These are phyloP conservation scores for Ethmia dodecea DNA, from an alignment of 2,888 invertebrate genomes.

Conservation along the genomic window DNA sequence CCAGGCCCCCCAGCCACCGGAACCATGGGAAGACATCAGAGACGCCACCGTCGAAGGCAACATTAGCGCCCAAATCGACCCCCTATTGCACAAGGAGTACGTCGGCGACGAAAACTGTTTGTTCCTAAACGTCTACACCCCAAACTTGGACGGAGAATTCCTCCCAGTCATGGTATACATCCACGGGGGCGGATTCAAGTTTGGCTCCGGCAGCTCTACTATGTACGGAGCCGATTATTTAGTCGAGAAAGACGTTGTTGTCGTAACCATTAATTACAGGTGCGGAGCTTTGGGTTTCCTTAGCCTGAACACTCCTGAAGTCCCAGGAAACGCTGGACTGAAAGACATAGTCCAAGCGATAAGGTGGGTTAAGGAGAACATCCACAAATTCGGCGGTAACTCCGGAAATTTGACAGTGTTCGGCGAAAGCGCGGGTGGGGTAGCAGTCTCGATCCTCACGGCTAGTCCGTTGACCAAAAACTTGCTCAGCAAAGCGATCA, in stretches of 20 bases:
- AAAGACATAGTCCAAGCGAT: conserved; percentile 61
- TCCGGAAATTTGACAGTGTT: conserved; percentile 60
- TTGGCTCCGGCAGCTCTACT: conserved; percentile 69
- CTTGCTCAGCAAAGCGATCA: conserved; percentile 52
- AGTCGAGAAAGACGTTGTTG: conserved; percentile 75
- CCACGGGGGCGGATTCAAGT: conserved; percentile 74
- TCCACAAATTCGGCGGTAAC: conserved; percentile 61
- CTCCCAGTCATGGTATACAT: conserved; percentile 78
- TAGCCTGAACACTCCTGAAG: conserved; percentile 58
- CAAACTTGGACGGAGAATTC: conserved; percentile 68
- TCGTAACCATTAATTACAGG: conserved; percentile 77
- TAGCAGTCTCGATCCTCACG: conserved; percentile 40
- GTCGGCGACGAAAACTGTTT: conserved; percentile 82
- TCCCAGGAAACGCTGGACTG: conserved; percentile 65
- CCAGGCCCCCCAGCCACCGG: conserved; percentile 76
- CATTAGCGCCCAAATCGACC: conserved; percentile 77
- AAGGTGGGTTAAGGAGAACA: conserved; percentile 61
- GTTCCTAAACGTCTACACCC: conserved; percentile 82
- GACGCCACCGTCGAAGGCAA: conserved; percentile 80
- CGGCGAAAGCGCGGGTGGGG: conserved; percentile 58
- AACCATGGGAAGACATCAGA: conserved; percentile 76
- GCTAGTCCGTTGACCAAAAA: conserved; percentile 55
- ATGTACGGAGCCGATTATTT: conserved; percentile 71
- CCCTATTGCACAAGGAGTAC: conserved; percentile 48
- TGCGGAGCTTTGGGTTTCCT: conserved; percentile 64